Evolutionary conservation across 2,888 invertebrate species (phyloP), one percentile per base, ranked within the genome.

Genomic region (Sphaerophoria rueppellii): DNA sequence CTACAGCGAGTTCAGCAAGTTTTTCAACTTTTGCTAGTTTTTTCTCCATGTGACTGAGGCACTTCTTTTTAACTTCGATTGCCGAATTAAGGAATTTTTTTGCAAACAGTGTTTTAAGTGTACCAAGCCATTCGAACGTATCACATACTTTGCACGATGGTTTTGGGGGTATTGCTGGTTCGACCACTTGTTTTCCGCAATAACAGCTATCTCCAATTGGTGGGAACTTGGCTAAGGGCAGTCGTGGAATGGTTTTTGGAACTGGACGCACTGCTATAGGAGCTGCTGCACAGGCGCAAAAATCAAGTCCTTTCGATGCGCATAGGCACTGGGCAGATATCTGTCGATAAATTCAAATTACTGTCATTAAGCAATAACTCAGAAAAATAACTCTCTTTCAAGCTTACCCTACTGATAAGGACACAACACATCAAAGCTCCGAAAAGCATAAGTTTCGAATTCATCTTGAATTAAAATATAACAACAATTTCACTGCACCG

Each of bases 141-240:
- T 88, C 88, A 91, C 90, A 88, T 91, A 91, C 91, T 89, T 90
- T 89, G 77, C 89, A 90, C 37, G 82, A 58, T 82, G 87, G 78
- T 43, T 73, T 87, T 4, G 90, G 89, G 16, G 90, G 78, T 61
- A 89, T 88, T 0, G 91, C 90, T 40, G 93, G 92, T 73, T 91
- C 90, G 43, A 93, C 91, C 14, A 91, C 81, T 24, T 90, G 88
- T 71, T 91, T 90, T 35, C 88, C 90, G 87, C 92, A 92, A 88
- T 89, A 90, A 77, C 92, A 92, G 4, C 88, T 90, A 72, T 92
- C 91, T 2, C 91, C 91, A 40, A 91, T 90, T 4, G 91, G 90
- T 61, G 89, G 74, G 6, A 91, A 86, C 35, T 86, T 87, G 88
- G 88, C 54, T 89, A 80, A 57, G n/a, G 50, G 63, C 1, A 63